These are phyloP conservation scores for Corythoichthys intestinalis DNA, from an alignment of 2,113 vertebrate species.

Conservation along the genomic window DNA sequence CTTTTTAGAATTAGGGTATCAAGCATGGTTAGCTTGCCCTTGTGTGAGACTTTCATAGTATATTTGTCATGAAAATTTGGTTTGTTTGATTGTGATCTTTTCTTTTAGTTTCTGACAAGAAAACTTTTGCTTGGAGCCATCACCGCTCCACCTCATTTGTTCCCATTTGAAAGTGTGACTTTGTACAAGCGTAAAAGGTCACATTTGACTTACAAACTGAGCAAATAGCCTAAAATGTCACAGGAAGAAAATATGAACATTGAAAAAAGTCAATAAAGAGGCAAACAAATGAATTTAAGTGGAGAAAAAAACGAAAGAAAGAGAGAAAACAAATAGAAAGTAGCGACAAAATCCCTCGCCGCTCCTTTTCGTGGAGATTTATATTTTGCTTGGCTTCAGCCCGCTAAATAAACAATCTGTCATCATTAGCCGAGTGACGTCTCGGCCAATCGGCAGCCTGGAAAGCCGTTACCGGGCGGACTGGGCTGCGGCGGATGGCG, in stretches of 20 bases:
- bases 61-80: neutral
- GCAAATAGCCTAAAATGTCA: conserved; percentile 1
- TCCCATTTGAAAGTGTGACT: neutral
- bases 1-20: too few relatives aligned
- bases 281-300: neutral
- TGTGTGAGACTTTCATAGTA: neutral
- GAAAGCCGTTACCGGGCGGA: conserved; percentile 61
- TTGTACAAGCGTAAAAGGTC: neutral
- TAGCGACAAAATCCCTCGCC: conserved; percentile 10
- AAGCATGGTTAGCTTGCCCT: neutral
- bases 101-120: neutral
- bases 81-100: neutral
- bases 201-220: conserved; percentile 6
- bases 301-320: neutral
- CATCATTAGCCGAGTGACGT: conserved; percentile 61
- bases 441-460: conserved; percentile 47
- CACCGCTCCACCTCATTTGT: neutral
- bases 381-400: conserved; percentile 51
- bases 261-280: neutral
- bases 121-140: neutral
- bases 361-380: conserved; percentile 21
- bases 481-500: conserved; percentile 34
- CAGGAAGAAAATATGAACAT: neutral
- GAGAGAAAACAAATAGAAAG: conserved; percentile 10
- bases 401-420: conserved; percentile 68